Percentiles rank a stretch among this genome's conserved stretches.
These are phyloP conservation scores for Eupristina koningsbergeri DNA, from an alignment of 1,140 invertebrate genomes.

Conservation along the genomic window DNA sequence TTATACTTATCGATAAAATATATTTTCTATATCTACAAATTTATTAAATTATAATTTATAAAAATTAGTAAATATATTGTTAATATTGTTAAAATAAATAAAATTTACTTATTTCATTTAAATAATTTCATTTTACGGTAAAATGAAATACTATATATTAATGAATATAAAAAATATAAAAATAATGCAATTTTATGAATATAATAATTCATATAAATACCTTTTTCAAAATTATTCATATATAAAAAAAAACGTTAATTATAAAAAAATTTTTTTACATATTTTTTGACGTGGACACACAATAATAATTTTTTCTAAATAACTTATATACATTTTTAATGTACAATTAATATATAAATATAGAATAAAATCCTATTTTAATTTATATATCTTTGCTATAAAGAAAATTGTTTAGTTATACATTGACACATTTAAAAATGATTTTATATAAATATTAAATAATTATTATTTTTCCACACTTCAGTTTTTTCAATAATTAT, in stretches of 20 bases:
- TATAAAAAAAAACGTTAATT: neutral
- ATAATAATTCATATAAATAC: neutral
- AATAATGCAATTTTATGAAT: neutral
- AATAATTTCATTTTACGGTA: neutral
- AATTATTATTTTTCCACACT: no score
- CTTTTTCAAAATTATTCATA: neutral
- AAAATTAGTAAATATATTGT: no score
- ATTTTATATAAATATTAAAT: no score
- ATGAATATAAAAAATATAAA: neutral
- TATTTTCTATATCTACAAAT: no score
- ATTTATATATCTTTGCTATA: neutral
- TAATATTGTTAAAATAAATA: no score
- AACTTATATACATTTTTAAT: no score
- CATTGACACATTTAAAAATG: constrained; percentile 19
- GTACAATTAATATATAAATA: no score
- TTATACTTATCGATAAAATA: neutral
- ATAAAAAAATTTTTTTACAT: neutral
- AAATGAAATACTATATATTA: neutral
- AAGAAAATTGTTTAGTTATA: neutral
- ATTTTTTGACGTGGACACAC: neutral
- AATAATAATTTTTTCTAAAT: neutral
- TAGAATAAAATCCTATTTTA: neutral
- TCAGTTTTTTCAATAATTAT: no score
- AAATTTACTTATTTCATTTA: neutral
- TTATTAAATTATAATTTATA: no score